Base-by-base conservation (phyloP, 2,113 vertebrate genomes). In the Emberiza fucata region DNA sequence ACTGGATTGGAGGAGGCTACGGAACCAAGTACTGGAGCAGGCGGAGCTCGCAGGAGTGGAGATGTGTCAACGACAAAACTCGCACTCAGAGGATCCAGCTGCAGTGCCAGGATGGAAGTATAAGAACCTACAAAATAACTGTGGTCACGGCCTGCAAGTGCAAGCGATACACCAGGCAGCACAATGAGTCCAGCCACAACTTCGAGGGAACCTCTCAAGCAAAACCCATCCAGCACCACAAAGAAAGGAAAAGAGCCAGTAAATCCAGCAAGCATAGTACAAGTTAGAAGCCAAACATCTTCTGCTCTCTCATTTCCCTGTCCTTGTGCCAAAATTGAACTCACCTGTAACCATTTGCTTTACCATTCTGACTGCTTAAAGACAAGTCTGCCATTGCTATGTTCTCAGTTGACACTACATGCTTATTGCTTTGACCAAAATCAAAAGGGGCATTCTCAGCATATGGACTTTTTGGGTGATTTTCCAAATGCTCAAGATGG, bases 141-240 rank as follows among this genome's bases (percentile, higher is more conserved):
- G 98, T 99, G 94, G 99, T 99, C 88, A 99, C 98, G 0, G 99
- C 99, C 91, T 99, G 99, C 97, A 99, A 98, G 91, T 99, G 99
- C 97, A 99, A 99, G 96, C 96, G 98, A 73, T 99, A 99, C 97
- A 98, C 98, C 42, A 97, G 99, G 65, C 98, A 99, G 94, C 98
- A 99, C 97, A 99, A 99, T 1, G 98, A 99, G 68, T 99, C 99
- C 14, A 98, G 97, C 65, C 98, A 99, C 95, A 99, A 98, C 91
- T 99, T 96, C 39, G 99, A 98, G 98, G 99, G 98, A 89, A 92
- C 98, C 84, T 97, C 98, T 29, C 98, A 98, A 44, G 97, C 98
- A 40, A 99, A 98, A 96, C 97, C 98, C 39, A 95, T 97, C 60
- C 99, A 98, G 93, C 99, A 99, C 47, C 97, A 98, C 97, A 98